These are phyloP conservation scores for Ormyrus rosae DNA, from an alignment of 2,888 invertebrate species.

Conservation along the genomic window DNA sequence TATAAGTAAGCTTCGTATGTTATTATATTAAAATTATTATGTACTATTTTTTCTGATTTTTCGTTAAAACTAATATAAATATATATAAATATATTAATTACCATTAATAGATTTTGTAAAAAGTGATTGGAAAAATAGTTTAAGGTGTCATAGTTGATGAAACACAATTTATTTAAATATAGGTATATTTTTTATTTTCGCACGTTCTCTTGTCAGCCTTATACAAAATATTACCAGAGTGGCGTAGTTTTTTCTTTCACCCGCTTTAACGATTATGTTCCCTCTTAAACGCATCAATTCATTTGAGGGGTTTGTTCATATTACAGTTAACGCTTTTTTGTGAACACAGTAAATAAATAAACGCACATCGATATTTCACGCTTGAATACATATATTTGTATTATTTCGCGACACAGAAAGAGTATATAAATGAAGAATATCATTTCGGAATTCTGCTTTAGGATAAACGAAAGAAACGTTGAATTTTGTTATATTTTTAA, in stretches of 20 bases:
- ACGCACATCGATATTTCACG: conserved; percentile 49
- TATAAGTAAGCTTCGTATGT: too few species aligned
- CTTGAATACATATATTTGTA: conserved; percentile 24
- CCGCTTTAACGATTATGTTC: conserved; percentile 46
- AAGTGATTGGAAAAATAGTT: background rate
- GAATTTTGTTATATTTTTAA: conserved; percentile 8
- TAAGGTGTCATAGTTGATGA: background rate
- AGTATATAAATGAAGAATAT: conserved; percentile 34
- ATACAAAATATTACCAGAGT: conserved; percentile 67
- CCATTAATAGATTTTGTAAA: too few species aligned
- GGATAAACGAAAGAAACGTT: conserved; percentile 1
- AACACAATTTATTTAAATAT: conserved; percentile 52
- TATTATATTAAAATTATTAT: too few species aligned
- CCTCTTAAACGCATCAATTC: conserved; percentile 27
- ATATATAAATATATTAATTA: too few species aligned
- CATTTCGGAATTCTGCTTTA: conserved; percentile 11
- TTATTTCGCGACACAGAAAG: conserved; percentile 15
- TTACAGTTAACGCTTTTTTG: conserved; percentile 44
- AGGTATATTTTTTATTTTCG: conserved; percentile 65
- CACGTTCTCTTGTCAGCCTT: conserved; percentile 65
- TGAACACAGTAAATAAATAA: conserved; percentile 56
- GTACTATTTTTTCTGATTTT: too few species aligned
- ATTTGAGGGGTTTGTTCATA: conserved; percentile 38
- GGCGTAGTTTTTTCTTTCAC: conserved; percentile 50
- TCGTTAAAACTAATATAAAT: background rate